These are phyloP conservation scores for Carassius carassius DNA, from an alignment of 2,113 vertebrate species.

Conservation along the genomic window DNA sequence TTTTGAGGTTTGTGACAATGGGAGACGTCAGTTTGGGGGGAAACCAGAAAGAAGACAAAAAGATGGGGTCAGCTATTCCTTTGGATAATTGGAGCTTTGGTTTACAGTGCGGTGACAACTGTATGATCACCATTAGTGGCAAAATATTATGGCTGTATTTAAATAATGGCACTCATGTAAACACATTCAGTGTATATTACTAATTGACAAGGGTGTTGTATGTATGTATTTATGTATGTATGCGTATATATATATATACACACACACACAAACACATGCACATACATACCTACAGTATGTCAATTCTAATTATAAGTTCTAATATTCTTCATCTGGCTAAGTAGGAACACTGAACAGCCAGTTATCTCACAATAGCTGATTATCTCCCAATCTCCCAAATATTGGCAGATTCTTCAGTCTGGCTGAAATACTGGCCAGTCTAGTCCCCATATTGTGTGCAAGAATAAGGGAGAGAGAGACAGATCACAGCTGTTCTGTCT, in stretches of 20 bases:
- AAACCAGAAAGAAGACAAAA: neutral
- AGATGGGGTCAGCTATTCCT: slow-evolving; percentile 14
- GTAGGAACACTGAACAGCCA: neutral
- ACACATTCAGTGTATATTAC: too few species aligned
- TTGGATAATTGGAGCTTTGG: neutral
- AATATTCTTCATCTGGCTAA: neutral
- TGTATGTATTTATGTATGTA: neutral
- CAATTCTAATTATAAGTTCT: neutral
- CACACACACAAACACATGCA: too few species aligned
- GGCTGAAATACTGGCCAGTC: neutral
- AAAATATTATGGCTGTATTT: neutral
- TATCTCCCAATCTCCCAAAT: neutral
- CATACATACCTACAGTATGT: neutral
- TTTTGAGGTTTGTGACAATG: slow-evolving; percentile 14
- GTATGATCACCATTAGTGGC: neutral
- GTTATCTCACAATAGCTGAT: neutral
- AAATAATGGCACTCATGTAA: neutral
- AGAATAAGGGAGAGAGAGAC: neutral
- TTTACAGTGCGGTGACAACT: neutral
- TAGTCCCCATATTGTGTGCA: slow-evolving; percentile 1
- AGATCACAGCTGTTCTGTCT: neutral
- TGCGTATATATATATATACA: neutral
- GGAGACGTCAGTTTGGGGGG: slow-evolving; percentile 1
- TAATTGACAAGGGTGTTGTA: neutral
- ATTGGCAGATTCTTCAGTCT: neutral